Evolutionary conservation across 2,113 vertebrate species (phyloP).

Genomic region (Panthera leo): DNA sequence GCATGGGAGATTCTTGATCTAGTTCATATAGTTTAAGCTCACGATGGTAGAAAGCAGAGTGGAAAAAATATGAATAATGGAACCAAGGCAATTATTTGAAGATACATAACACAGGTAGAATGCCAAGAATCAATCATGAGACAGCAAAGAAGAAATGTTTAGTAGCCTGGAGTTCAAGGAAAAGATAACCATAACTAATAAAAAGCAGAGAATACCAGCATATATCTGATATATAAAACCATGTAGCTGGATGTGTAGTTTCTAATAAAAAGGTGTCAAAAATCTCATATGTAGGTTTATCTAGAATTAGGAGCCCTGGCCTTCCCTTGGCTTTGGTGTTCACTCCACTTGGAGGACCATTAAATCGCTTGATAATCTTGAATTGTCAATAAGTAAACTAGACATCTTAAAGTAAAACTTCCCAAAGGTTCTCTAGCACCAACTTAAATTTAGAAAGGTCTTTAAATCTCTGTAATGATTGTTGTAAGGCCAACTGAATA

Average conservation of each 20-base stretch:
- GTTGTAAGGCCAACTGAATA: neutral
- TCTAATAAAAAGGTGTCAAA: neutral
- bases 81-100: neutral
- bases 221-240: neutral
- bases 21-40: neutral
- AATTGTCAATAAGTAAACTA: neutral
- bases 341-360: neutral
- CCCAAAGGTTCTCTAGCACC: neutral
- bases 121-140: neutral
- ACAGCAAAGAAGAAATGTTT: neutral
- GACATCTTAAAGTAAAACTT: neutral
- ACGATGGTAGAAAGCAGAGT: neutral
- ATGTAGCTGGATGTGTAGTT: neutral
- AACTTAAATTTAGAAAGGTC: neutral
- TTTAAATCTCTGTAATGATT: neutral
- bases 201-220: neutral
- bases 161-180: neutral
- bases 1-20: neutral
- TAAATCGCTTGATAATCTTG: neutral
- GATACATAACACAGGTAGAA: neutral
- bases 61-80: neutral
- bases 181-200: neutral
- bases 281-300: neutral
- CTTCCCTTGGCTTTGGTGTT: neutral
- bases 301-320: neutral